These are phyloP conservation scores for Eira barbara DNA, from an alignment of 2,113 vertebrate genomes.

Conservation along the genomic window DNA sequence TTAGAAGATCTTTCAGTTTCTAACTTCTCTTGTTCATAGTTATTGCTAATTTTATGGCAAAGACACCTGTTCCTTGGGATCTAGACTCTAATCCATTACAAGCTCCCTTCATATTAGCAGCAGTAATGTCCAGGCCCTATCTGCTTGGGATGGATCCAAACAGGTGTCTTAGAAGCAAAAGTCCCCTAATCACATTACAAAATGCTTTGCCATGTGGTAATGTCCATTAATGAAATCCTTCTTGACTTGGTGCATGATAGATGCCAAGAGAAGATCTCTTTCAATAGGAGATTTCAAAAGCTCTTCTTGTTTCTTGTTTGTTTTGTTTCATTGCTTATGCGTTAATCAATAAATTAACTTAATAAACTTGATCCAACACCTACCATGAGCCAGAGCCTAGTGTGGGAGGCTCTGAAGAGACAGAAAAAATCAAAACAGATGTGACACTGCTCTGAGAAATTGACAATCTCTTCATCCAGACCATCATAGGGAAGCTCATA, in stretches of 20 bases:
- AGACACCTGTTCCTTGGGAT: slow-evolving; percentile 66
- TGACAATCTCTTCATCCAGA: background rate
- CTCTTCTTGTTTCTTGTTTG: background rate
- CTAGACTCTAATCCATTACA: slow-evolving; percentile 57
- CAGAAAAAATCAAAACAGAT: background rate
- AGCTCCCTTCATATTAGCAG: slow-evolving; percentile 57
- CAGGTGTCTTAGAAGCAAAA: slow-evolving; percentile 74
- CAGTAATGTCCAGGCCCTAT: slow-evolving; percentile 51
- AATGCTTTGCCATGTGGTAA: slow-evolving; percentile 60
- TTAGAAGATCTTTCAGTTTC: background rate
- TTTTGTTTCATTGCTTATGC: background rate
- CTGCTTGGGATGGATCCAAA: slow-evolving; percentile 72
- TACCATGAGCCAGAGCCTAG: background rate
- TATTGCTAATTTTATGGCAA: slow-evolving; percentile 55
- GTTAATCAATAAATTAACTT: background rate
- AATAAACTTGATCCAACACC: background rate
- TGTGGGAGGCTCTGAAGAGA: background rate
- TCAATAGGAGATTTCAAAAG: slow-evolving; percentile 15
- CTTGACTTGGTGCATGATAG: slow-evolving; percentile 21
- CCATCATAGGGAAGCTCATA: background rate
- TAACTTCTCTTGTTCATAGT: slow-evolving; percentile 39
- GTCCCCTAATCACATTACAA: slow-evolving; percentile 73
- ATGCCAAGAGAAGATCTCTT: slow-evolving; percentile 32
- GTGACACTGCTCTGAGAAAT: background rate
- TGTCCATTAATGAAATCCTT: slow-evolving; percentile 69